phyloP scores from a whole-genome alignment of 2,797 vertebrate species.

The Streptopelia turtur region DNA sequence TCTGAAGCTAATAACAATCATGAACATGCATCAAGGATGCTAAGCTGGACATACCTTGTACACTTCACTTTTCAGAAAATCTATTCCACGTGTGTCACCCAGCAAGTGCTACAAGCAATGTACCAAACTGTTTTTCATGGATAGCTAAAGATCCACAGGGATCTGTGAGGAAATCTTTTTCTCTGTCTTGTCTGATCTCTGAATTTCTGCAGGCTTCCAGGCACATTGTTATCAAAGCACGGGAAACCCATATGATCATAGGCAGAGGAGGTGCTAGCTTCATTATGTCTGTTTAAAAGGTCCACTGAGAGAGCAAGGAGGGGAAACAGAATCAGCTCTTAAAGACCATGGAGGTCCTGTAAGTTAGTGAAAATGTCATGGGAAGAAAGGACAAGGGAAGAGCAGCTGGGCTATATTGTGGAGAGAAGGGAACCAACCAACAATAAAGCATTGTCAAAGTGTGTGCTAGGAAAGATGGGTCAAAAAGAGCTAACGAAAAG shows the following conservation, averaged over 20 bases:
- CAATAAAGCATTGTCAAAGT: background rate
- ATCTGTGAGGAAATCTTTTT: constrained; percentile 1
- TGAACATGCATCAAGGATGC: background rate
- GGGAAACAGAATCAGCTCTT: constrained; percentile 5
- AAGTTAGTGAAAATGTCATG: background rate
- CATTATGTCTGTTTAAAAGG: background rate
- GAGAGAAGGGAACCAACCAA: background rate
- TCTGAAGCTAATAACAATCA: background rate
- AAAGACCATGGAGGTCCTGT: background rate
- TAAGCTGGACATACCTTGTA: background rate
- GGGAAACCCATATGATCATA: background rate
- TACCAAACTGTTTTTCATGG: background rate
- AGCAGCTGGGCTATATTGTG: background rate
- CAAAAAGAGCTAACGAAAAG: background rate
- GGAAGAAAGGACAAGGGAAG: background rate
- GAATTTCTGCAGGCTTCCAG: constrained; percentile 35
- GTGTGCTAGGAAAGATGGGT: background rate
- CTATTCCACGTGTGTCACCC: background rate
- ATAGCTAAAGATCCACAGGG: background rate
- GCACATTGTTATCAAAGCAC: constrained; percentile 16
- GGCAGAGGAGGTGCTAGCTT: background rate
- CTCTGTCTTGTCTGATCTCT: constrained; percentile 10
- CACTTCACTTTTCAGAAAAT: background rate
- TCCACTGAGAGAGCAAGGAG: background rate
- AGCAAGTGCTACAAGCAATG: background rate